Base-by-base conservation (phyloP, 1,140 invertebrate species). In the Hyles euphorbiae region DNA sequence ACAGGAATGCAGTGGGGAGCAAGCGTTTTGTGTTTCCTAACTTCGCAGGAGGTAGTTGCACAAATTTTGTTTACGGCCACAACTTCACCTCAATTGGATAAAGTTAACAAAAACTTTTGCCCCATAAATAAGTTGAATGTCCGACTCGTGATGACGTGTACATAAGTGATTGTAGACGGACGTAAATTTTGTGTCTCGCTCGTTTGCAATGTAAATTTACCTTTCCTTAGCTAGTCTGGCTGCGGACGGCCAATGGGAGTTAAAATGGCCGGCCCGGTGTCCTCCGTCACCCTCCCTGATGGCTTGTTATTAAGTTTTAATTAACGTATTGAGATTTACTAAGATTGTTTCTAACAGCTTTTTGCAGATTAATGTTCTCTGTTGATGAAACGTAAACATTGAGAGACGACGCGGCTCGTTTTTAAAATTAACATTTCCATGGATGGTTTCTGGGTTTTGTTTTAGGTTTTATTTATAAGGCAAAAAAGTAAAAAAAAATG, bases 121-220 rank as follows among this genome's bases (percentile, higher is more conserved):
- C 34, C 55, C 34, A 40, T 40, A 22, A 60, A 53, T 33, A 52
- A 58, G 56, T 53, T 53, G 36, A 60, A 60, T 60, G 62, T 62
- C 60, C 50, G 54, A 62, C 44, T 56, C 36, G 47, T 45, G 40
- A 46, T 43, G 55, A 53, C 53, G 51, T 58, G 53, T 63, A 58
- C 53, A 58, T 58, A 58, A 55, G 47, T 57, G 48, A 49, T 63
- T 34, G 49, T 58, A 53, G 58, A 58, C 44, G 57, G 44, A 58
- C 57, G 64, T 58, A 55, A 46, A 64, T 61, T 60, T 61, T 62
- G 63, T 58, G 60, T 67, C 64, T 65, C 56, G 60, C 54, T 67
- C 63, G 67, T 72, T 72, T 72, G 67, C 66, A 60, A 68, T 72
- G 70, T 65, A 68, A 72, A 72, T 72, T 68, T 68, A 68, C 60